Evolutionary conservation across 1,140 invertebrate genomes (phyloP), one percentile per base, ranked within the genome.

Genomic region (Oryzaephilus surinamensis): DNA sequence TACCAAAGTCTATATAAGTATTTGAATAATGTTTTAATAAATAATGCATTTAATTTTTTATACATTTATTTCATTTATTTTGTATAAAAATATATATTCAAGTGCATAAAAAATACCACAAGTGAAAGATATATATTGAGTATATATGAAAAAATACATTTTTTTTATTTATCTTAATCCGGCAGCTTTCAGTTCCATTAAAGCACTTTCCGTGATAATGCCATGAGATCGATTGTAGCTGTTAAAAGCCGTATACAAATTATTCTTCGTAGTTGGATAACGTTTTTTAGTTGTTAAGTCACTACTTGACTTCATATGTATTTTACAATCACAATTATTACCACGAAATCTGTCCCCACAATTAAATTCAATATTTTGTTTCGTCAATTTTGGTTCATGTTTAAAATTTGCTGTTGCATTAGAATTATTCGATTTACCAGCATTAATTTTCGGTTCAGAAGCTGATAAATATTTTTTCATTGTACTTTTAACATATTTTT

Each of bases 201-300:
- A 32, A 17, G 60, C 58, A 39, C 54, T 62, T 31, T 58, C 56
- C 10, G 54, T 61, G 27, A 62, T 61, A 20, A 62, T 55, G 16
- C 60, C 60, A 41, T 62, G 57, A 17, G 43, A 53, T 38, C 53
- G 54, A 43, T 58, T 55, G 30, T 54, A 60, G 43, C 50, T 59
- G 41, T 59, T 62, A 39, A 50, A 62, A 6, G 52, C 40, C 12
- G 34, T 39, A 28, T 47, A 45, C 31, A 49, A 20, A 11, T 35
- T 36, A 33, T 33, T 49, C 19, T 47, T 51, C n/a, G 28, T 32
- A 13, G 43, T 38, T 4, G 43, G 12, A 46, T 33, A 32, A 27
- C 41, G 41, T 41, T 40, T 40, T 41, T 48, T 4, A 41, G 38
- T 12, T 38, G 41, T 34, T 51, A 51, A 19, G 38, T 46, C 15